Evolutionary conservation across 2,113 vertebrate species (phyloP).

Genomic region (Oceanites oceanicus): DNA sequence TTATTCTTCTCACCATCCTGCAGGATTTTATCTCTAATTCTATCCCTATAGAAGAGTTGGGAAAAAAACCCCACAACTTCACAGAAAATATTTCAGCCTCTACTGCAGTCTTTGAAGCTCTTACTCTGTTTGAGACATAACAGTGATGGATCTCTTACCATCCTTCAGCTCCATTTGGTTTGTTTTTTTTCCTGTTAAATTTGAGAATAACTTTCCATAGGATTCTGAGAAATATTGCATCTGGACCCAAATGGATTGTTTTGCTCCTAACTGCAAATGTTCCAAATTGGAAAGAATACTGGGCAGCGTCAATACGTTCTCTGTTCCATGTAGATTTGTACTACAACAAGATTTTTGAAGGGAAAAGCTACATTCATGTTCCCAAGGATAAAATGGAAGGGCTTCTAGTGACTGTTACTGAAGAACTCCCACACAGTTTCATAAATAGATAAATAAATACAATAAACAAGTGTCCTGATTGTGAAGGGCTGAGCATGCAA

Average conservation of each 20-base stretch:
- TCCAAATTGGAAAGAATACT: background rate
- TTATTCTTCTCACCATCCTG: background rate
- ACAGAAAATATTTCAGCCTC: background rate
- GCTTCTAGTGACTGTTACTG: background rate
- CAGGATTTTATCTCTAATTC: background rate
- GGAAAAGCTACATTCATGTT: background rate
- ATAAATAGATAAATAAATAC: background rate
- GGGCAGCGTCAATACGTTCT: background rate
- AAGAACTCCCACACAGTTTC: background rate
- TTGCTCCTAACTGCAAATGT: background rate
- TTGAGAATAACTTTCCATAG: background rate
- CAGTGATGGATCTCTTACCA: background rate
- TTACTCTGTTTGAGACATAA: background rate
- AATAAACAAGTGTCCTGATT: background rate
- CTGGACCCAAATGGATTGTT: background rate
- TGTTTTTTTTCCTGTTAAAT: background rate
- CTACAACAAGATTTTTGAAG: background rate
- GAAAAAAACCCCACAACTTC: background rate
- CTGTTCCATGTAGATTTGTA: background rate
- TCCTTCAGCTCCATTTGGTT: background rate
- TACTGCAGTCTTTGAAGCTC: background rate
- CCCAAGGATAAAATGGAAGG: background rate
- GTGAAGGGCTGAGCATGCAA: background rate
- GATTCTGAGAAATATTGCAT: background rate
- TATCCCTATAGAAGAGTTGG: background rate